Evolutionary conservation across 2,888 invertebrate genomes (phyloP), one percentile per base, ranked within the genome.

Genomic region (Incurvaria masculella): DNA sequence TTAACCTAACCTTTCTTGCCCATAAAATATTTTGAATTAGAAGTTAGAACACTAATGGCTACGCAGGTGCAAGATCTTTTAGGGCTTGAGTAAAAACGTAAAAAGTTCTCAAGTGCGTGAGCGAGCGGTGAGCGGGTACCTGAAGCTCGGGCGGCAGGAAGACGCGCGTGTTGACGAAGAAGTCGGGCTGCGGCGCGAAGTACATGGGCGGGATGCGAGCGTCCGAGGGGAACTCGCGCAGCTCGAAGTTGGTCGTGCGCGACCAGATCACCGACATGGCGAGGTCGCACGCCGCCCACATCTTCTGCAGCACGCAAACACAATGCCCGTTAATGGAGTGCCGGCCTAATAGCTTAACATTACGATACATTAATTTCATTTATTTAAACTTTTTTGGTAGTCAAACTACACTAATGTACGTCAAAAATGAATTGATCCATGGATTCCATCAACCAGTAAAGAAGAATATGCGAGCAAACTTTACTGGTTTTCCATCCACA

Each of bases 251-350:
- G 47, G 87, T 83, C 44, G 93, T 89, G 65, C 94, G 94, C 49
- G 91, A 85, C 75, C 91, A 85, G 57, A 98, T 86, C 60, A 98
- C 82, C 44, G 93, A 91, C 80, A 95, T 87, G 16, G 96, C 92
- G 55, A 98, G 80, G 81, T 98, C 98, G 80, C 97, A 97, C 47
- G 94, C 86, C 21, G 97, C 92, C 91, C 97, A 98, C 66, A 98
- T 75, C 90, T 95, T 97, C 94, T 97, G 70, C 1, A 70, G 57
- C 47, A 58, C 49, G 54, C 49, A 57, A 53, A 23, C 33, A 21
- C 38, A 46, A 16, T 18, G 16, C 2, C 6, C 23, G 16, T 39
- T n/a, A 41, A 46, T 2, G 5, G 39, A 19, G 21, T 11, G 5
- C 39, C 38, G 2, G 6, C 14, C 2, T 11, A 19, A 18, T 14